These are phyloP conservation scores for Orthosia gracilis DNA, from an alignment of 2,888 invertebrate genomes.

Conservation along the genomic window DNA sequence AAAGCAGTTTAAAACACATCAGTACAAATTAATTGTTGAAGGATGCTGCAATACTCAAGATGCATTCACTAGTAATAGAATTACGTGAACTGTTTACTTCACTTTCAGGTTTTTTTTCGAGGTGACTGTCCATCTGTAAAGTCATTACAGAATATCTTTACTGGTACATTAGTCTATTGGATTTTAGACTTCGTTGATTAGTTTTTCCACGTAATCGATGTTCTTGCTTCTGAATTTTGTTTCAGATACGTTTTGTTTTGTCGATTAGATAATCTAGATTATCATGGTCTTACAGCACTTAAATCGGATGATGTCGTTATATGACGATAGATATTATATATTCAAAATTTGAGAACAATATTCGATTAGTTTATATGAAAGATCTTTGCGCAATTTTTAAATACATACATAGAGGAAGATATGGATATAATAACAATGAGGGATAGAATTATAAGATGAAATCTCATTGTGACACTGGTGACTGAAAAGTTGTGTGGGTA, in stretches of 20 bases:
- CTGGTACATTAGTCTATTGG: constrained; percentile 33
- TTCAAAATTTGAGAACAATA: too few species aligned
- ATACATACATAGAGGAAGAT: too few species aligned
- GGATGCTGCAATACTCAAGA: constrained; percentile 42
- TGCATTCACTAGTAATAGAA: constrained; percentile 34
- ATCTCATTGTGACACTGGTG: too few species aligned
- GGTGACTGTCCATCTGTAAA: constrained; percentile 47
- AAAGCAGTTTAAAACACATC: constrained; percentile 41
- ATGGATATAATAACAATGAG: too few species aligned
- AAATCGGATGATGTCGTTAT: neutral
- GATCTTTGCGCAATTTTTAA: too few species aligned
- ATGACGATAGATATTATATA: too few species aligned
- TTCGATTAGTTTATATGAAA: neutral
- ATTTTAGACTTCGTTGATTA: constrained; percentile 39
- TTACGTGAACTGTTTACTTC: constrained; percentile 50
- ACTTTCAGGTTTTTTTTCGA: constrained; percentile 53
- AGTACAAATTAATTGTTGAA: constrained; percentile 34
- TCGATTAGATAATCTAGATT: constrained; percentile 49
- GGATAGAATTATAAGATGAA: too few species aligned
- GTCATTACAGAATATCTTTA: constrained; percentile 47
- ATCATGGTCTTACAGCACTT: constrained; percentile 8
- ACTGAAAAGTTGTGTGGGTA: too few species aligned
- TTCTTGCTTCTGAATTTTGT: constrained; percentile 23
- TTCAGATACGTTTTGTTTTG: constrained; percentile 30
- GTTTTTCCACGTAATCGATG: constrained; percentile 50